Evolutionary conservation across 2,113 vertebrate species (phyloP).

Genomic region (Propithecus coquereli): DNA sequence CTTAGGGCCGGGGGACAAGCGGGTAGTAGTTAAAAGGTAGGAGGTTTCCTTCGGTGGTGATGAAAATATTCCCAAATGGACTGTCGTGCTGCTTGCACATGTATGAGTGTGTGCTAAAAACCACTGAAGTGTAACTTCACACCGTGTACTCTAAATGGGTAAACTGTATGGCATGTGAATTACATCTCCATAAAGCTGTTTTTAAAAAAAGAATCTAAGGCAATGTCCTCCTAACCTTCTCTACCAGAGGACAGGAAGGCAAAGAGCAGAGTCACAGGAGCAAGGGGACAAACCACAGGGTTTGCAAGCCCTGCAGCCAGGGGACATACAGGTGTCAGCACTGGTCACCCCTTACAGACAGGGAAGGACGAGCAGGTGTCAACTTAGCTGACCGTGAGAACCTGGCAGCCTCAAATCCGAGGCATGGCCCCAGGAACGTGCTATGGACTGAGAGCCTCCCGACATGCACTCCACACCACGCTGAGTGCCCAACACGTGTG

Average conservation of each 20-base stretch:
- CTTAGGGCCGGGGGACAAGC: not conserved
- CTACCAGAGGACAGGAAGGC: not conserved
- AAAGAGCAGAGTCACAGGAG: not conserved
- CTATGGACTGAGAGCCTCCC: not conserved
- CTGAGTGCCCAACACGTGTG: accelerated
- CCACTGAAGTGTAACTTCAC: not conserved
- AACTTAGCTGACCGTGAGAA: not conserved
- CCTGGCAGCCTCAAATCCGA: not conserved
- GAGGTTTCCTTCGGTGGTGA: not conserved
- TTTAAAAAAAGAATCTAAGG: not conserved
- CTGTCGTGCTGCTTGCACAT: accelerated
- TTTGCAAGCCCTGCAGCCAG: not conserved
- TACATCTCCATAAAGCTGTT: not conserved
- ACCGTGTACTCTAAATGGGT: not conserved
- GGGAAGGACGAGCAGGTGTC: too few species aligned
- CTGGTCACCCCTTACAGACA: not conserved
- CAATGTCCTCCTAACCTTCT: not conserved
- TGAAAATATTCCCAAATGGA: not conserved
- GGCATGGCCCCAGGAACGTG: accelerated
- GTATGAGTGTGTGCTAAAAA: not conserved
- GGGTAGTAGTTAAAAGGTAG: not conserved
- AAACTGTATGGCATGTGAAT: not conserved
- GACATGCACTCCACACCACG: accelerated
- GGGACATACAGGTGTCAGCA: not conserved
- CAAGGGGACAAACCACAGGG: too few species aligned